Evolutionary conservation across 30 jellyfish, hydroid and myxozoan genomes (phyloP), one percentile per base, ranked within the genome.

Genomic region (Haliclystus octoradiatus): DNA sequence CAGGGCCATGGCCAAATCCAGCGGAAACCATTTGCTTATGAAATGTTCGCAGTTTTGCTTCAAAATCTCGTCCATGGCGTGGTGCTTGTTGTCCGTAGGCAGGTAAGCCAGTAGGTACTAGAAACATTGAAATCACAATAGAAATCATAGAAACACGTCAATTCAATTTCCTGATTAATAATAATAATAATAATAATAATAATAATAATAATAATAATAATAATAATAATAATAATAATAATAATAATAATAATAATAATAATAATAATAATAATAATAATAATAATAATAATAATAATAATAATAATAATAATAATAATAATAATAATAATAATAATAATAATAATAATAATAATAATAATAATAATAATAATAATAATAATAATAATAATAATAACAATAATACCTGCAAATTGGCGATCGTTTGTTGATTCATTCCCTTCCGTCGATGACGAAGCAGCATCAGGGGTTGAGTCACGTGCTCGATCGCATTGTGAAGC

Each of bases 1-100:
- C 99, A 32, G 99, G 99, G 5, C 99, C 99, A 64, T 91, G 99
- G 3, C 95, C 99, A 47, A 82, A 91, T 0, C 87, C 92, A 19
- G 81, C 68, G 29, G 76, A 84, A 19, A 74, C 94, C 91, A 91
- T 71, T 53, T 82, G 93, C 47, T 87, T 84, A 62, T 91, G 99
- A 66, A 91, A 91, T 32, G 95, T 77, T 52, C 99, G 52, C 28
- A 91, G 33, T 62, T 91, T 91, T 31, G 99, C 94, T 69, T 91
- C 99, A 61, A 91, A 91, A 52, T 91, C 99, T 26, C 95, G 85
- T 74, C 95, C 77, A 40, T 19, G 57, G 57, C 57, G 57, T 40
- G 57, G 57, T 5, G 19, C 57, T 40, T 9, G 19, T 9, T 5
- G 19, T 9, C 57, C 19, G 14, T 5, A 40, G 57, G 19, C 14